These are phyloP conservation scores for Drosophila yooni DNA, from an alignment of 2,888 invertebrate genomes.

Conservation along the genomic window DNA sequence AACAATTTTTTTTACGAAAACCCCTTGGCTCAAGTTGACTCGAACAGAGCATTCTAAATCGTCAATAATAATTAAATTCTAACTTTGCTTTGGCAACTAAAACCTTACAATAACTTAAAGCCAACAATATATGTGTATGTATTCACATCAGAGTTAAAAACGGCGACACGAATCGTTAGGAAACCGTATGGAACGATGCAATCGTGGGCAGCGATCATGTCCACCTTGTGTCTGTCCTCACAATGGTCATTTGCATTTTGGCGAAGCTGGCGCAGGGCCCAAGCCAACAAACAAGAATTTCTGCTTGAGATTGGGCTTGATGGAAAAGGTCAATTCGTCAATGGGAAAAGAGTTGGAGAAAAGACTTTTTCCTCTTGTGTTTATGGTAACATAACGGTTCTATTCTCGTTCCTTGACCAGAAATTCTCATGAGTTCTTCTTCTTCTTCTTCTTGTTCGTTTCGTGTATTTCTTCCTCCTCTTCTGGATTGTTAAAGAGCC, in stretches of 20 bases:
- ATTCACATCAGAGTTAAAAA: background rate
- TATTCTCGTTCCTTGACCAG: slow-evolving; percentile 46
- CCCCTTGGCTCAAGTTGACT: background rate
- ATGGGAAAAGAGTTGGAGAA: slow-evolving; percentile 52
- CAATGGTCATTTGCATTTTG: slow-evolving; percentile 67
- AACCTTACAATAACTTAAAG: background rate
- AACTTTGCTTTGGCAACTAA: background rate
- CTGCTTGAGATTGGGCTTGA: slow-evolving; percentile 27
- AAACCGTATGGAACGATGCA: slow-evolving; percentile 19
- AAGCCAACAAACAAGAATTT: slow-evolving; percentile 17
- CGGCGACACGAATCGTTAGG: slow-evolving; percentile 27
- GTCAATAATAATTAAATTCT: background rate
- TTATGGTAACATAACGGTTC: slow-evolving; percentile 67
- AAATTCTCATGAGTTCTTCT: slow-evolving; percentile 46
- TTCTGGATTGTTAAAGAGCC: slow-evolving; percentile 44
- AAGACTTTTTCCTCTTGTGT: slow-evolving; percentile 32
- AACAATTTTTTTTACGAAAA: background rate
- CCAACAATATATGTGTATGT: slow-evolving; percentile 5
- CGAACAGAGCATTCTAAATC: background rate
- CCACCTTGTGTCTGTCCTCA: slow-evolving; percentile 17
- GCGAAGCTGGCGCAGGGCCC: slow-evolving; percentile 42
- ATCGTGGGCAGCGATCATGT: slow-evolving; percentile 55
- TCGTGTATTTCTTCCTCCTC: slow-evolving; percentile 5
- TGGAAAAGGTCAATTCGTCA: slow-evolving; percentile 72
- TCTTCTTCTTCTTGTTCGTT: background rate